Percentiles rank a stretch among this genome's conserved stretches.
These are phyloP conservation scores for Cataglyphis altisquamis DNA, from an alignment of 2,888 invertebrate genomes.

Conservation along the genomic window DNA sequence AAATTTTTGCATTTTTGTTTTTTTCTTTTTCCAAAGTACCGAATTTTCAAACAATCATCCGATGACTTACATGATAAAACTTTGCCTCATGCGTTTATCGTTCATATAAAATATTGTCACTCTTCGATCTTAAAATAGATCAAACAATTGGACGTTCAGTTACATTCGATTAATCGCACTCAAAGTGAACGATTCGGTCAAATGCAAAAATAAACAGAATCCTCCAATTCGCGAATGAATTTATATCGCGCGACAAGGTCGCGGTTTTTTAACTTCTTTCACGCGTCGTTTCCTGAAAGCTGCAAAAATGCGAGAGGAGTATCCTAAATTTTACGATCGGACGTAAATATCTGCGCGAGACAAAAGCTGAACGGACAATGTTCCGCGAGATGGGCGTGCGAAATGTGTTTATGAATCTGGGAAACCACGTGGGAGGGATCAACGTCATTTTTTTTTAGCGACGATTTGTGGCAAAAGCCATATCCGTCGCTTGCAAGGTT, in stretches of 20 bases:
- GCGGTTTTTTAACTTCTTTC: not conserved
- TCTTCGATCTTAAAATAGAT: slow-evolving; percentile 30
- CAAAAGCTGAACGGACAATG: not conserved
- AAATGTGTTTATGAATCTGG: slow-evolving; percentile 17
- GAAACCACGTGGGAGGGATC: not conserved
- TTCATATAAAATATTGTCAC: not conserved
- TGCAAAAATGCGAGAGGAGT: not conserved
- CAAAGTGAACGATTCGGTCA: not conserved
- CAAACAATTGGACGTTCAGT: slow-evolving; percentile 12
- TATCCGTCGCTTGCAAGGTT: slow-evolving; percentile 32
- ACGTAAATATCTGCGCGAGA: slow-evolving; percentile 13
- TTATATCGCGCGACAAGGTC: not conserved
- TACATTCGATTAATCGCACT: slow-evolving; percentile 22
- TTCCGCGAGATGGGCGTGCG: not conserved
- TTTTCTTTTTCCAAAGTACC: not conserved
- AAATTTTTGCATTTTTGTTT: not conserved
- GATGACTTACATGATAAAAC: not conserved
- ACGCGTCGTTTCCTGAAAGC: not conserved
- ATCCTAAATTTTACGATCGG: slow-evolving; percentile 20
- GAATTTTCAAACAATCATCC: not conserved
- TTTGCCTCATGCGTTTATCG: not conserved
- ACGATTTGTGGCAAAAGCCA: slow-evolving; percentile 40
- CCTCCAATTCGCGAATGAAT: not conserved
- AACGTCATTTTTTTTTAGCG: slow-evolving; percentile 28
- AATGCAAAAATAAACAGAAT: slow-evolving; percentile 10